Evolutionary conservation across 2,113 vertebrate genomes (phyloP), one percentile per base, ranked within the genome.

Genomic region (Vombatus ursinus): DNA sequence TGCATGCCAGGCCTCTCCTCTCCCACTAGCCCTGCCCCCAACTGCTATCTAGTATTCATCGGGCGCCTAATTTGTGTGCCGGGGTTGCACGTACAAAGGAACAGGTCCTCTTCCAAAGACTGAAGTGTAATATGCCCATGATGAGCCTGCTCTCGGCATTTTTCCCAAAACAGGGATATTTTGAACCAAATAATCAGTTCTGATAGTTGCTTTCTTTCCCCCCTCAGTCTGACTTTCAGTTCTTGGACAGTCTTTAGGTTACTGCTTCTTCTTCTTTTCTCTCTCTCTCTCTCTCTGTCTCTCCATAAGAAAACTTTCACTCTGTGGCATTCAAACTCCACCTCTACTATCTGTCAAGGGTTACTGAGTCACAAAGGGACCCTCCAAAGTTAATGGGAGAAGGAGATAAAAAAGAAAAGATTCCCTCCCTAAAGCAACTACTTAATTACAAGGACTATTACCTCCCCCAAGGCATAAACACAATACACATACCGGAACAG

Each of bases 301-400:
- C 90, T 96, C 96, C 16, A 50, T 52, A n/a, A 89, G 68, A 95
- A 68, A 96, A 19, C 31, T 12, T 94, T 91, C 31, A 52, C 49
- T 95, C 95, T 91, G 25, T 57, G 91, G 47, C 95, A 89, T 57
- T 91, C 37, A 3, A 77, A 52, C 68, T 37, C 51, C 93, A 57
- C n/a, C 52, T 93, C 3, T 91, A n/a, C n/a, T n/a, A 51, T n/a
- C 47, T 37, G 48, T 50, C 89, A 93, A 52, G 48, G 57, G 44
- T 90, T 61, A 92, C 92, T 84, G n/a, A 5, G 37, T 97, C 92
- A 53, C 14, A 0, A 91, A 94, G 92, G 31, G 68, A 10, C 16
- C n/a, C 16, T 93, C 96, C 77, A 84, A 52, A 91, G 91, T 31
- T 91, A 52, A 84, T 50, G 50, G n/a, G 47, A 91, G 44, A 90